A percentile compares a stretch with the other conserved stretches of the same genome.
Conservation (phyloP, 2,888 invertebrate species). For the Stictocephala bisonia region DNA sequence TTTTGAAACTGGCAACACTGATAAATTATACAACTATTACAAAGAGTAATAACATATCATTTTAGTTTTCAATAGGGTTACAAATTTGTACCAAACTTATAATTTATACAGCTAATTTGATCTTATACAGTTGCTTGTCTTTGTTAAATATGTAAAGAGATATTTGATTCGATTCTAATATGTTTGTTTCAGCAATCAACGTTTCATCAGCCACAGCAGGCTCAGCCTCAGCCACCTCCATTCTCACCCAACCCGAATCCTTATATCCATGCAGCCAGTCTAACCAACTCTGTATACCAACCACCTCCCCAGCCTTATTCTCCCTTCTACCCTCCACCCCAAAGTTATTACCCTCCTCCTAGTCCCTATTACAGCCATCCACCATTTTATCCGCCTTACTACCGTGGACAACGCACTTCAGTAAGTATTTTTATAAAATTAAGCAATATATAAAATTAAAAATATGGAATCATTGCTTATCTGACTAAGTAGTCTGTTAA, state of each 20-base stretch:
- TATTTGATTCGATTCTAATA: no score
- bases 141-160: no score
- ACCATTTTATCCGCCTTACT: constrained; percentile 51
- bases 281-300: constrained; percentile 63
- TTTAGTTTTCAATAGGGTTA: no score
- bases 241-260: constrained; percentile 42
- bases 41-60: no score
- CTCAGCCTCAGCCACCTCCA: constrained; percentile 38
- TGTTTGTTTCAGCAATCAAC: constrained; percentile 66
- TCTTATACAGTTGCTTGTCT: no score
- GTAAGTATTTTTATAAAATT: constrained; percentile 64
- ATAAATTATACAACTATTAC: no score
- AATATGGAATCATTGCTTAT: no score
- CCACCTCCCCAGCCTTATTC: constrained; percentile 60
- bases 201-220: constrained; percentile 56
- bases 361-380: constrained; percentile 48
- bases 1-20: no score
- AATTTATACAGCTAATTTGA: no score
- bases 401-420: constrained; percentile 62
- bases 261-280: constrained; percentile 19
- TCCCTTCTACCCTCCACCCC: constrained; percentile 62
- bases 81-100: no score
- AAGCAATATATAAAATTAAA: not conserved
- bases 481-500: no score
- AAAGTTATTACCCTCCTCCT: constrained; percentile 63